Conservation (phyloP, 2,797 vertebrate species). For the Ataeniobius toweri region DNA sequence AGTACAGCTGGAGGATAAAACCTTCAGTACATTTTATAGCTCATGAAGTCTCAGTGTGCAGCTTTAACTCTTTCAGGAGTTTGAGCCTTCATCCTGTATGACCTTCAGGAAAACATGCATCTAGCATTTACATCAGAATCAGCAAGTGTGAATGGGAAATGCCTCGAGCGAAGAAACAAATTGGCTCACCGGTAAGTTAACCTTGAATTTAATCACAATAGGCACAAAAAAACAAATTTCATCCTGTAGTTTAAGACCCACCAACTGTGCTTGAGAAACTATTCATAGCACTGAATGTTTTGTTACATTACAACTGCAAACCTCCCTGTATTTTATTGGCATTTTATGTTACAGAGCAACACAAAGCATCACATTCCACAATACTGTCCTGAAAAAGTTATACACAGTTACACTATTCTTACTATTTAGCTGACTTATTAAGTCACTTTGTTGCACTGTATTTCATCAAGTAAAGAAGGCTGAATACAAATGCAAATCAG, state of each 20-base stretch:
- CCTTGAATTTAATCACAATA: constrained; percentile 8
- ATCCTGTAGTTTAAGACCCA: constrained; percentile 4
- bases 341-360: neutral
- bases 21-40: constrained; percentile 45
- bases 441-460: too few relatives aligned
- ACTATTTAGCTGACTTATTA: too few relatives aligned
- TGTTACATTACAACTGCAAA: too few relatives aligned
- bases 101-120: constrained; percentile 9
- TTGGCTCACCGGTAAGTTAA: neutral
- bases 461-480: too few relatives aligned
- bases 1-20: constrained; percentile 37
- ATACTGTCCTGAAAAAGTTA: too few relatives aligned
- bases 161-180: constrained; percentile 7
- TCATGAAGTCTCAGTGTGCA: constrained; percentile 40
- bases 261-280: neutral
- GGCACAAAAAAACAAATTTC: neutral
- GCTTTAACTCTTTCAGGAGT: constrained; percentile 37
- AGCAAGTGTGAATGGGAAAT: neutral
- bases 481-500: too few relatives aligned
- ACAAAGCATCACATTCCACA: neutral
- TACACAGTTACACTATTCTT: too few relatives aligned
- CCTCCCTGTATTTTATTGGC: too few relatives aligned
- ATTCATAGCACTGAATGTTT: neutral
- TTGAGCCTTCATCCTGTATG: constrained; percentile 26
- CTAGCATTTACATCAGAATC: constrained; percentile 2